These are phyloP conservation scores for Biston stratarius DNA, from an alignment of 2,888 invertebrate species.

Conservation along the genomic window DNA sequence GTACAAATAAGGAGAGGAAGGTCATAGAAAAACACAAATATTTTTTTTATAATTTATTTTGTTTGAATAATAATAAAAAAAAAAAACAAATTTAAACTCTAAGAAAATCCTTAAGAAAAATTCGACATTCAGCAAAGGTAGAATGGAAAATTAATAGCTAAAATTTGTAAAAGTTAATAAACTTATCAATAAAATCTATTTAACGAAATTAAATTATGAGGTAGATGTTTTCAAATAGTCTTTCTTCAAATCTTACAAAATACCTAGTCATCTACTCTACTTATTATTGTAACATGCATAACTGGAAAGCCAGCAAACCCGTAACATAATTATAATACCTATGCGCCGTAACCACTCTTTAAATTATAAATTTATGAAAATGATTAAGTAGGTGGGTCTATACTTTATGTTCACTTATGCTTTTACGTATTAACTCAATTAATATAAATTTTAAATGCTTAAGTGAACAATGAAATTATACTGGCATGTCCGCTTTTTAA, in stretches of 20 bases:
- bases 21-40: conserved; percentile 48
- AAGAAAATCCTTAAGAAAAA: conserved; percentile 72
- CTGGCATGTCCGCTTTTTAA: background rate
- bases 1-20: background rate
- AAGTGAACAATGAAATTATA: conserved; percentile 1
- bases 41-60: conserved; percentile 75
- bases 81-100: conserved; percentile 80
- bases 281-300: conserved; percentile 60
- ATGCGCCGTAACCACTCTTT: conserved; percentile 24
- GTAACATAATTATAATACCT: conserved; percentile 48
- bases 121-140: conserved; percentile 72
- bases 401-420: conserved; percentile 20
- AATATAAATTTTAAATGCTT: background rate
- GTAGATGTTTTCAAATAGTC: conserved; percentile 85
- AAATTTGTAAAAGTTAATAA: conserved; percentile 80
- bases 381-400: conserved; percentile 10
- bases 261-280: conserved; percentile 59
- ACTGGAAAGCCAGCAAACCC: conserved; percentile 66
- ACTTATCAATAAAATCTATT: conserved; percentile 81
- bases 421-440: background rate
- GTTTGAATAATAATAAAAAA: conserved; percentile 79
- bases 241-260: conserved; percentile 74
- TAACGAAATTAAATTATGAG: conserved; percentile 83
- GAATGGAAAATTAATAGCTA: conserved; percentile 72
- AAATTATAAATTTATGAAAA: conserved; percentile 1